phyloP scores from a whole-genome alignment of 2,888 invertebrate species.

The Parascotia fuliginaria region DNA sequence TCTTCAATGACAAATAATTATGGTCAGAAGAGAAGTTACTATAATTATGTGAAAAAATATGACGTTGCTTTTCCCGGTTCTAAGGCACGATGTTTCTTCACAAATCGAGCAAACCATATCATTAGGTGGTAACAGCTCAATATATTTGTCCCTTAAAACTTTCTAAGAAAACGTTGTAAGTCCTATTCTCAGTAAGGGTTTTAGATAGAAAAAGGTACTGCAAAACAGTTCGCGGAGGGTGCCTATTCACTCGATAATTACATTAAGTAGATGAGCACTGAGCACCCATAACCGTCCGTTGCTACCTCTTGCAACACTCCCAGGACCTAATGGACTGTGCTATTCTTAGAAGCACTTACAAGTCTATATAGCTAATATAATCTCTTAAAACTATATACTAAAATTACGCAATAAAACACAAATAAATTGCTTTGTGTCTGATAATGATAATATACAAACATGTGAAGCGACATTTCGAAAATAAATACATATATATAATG shows the following conservation, averaged over 20 bases:
- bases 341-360: conserved; percentile 1
- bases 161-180: background rate
- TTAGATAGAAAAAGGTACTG: background rate
- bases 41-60: too few relatives aligned
- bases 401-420: background rate
- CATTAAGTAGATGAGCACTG: conserved; percentile 3
- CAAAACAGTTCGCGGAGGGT: background rate
- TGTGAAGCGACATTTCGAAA: too few relatives aligned
- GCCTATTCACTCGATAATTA: conserved; percentile 4
- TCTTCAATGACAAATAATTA: too few relatives aligned
- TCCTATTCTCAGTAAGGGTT: background rate
- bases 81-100: too few relatives aligned
- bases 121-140: background rate
- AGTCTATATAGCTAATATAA: background rate
- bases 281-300: background rate
- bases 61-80: too few relatives aligned
- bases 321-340: background rate
- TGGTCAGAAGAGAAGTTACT: too few relatives aligned
- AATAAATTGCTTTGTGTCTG: background rate
- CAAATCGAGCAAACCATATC: too few relatives aligned
- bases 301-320: background rate
- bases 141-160: background rate
- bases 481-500: too few relatives aligned
- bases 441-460: too few relatives aligned
- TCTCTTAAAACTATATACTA: conserved; percentile 1